Conservation (phyloP, 2,888 invertebrate genomes). For the Adelphocoris suturalis region DNA sequence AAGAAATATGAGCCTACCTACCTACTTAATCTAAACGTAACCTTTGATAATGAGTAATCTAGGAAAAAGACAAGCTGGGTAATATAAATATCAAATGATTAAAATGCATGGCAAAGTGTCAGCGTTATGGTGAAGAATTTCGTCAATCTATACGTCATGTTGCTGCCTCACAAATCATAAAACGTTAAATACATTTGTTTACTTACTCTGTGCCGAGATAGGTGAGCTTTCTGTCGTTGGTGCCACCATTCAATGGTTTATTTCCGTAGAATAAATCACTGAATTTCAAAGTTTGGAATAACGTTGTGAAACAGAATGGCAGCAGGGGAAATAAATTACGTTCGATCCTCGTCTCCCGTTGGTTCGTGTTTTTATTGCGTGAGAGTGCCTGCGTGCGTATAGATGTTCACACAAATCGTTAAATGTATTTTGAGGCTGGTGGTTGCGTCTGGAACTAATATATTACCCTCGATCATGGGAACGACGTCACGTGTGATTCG, state of each 20-base stretch:
- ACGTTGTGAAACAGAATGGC: background rate
- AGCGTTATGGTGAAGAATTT: no score
- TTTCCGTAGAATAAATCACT: background rate
- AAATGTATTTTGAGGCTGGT: slow-evolving; percentile 30
- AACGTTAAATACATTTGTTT: no score
- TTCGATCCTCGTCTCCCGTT: background rate
- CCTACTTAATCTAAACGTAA: no score
- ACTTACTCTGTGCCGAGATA: no score
- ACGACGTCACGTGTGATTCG: slow-evolving; percentile 45
- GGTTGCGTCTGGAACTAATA: slow-evolving; percentile 43
- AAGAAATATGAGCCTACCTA: no score
- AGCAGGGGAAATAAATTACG: slow-evolving; percentile 15
- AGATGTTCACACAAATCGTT: slow-evolving; percentile 44
- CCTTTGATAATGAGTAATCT: no score
- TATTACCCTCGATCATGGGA: slow-evolving; percentile 50
- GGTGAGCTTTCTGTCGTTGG: no score
- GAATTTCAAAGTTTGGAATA: background rate
- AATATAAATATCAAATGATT: no score
- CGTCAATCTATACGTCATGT: no score
- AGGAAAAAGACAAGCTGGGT: no score
- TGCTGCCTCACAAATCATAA: no score
- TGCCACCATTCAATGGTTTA: background rate
- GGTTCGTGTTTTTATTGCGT: slow-evolving; percentile 26
- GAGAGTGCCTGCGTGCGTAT: slow-evolving; percentile 37
- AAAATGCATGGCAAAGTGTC: no score